Evolutionary conservation across 30 jellyfish, hydroid and myxozoan genomes (phyloP).

Genomic region (Chrysaora quinquecirrha): DNA sequence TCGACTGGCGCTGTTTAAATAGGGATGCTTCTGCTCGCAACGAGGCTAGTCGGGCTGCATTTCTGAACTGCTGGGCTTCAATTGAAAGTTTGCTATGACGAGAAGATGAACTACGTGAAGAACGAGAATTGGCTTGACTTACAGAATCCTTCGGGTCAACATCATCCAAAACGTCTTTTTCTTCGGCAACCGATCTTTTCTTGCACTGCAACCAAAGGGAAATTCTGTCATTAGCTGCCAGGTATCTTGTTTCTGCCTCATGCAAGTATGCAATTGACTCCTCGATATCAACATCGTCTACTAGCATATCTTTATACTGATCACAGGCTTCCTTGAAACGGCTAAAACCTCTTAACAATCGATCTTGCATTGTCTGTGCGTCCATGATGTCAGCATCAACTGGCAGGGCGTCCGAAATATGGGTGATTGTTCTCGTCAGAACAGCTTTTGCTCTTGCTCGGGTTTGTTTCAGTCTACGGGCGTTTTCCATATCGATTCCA

Average conservation of each 20-base stretch:
- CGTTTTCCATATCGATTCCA: not conserved
- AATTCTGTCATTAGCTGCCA: constrained; percentile 26
- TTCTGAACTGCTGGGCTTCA: constrained; percentile 31
- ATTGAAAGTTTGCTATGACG: constrained; percentile 30
- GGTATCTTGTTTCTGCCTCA: constrained; percentile 25
- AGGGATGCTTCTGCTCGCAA: constrained; percentile 28
- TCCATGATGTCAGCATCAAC: constrained; percentile 3
- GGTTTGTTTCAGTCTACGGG: not conserved
- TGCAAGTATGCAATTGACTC: constrained; percentile 18
- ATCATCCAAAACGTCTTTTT: constrained; percentile 11
- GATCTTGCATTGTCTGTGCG: constrained; percentile 20
- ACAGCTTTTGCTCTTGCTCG: constrained; percentile 15
- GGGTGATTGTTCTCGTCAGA: constrained; percentile 6
- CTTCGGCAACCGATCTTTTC: constrained; percentile 4
- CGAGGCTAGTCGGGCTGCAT: constrained; percentile 30
- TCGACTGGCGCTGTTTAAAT: constrained; percentile 10
- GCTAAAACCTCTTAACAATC: constrained; percentile 18
- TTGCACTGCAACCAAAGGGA: constrained; percentile 27
- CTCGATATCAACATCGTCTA: constrained; percentile 10
- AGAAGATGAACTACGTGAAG: constrained; percentile 30
- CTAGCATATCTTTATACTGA: constrained; percentile 3
- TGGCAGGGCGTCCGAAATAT: constrained; percentile 19
- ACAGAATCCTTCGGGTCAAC: constrained; percentile 3
- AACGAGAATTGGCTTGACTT: constrained; percentile 27
- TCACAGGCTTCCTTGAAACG: constrained; percentile 34